Evolutionary conservation across 2,888 invertebrate genomes (phyloP).

Genomic region (Anticlea derivata): DNA sequence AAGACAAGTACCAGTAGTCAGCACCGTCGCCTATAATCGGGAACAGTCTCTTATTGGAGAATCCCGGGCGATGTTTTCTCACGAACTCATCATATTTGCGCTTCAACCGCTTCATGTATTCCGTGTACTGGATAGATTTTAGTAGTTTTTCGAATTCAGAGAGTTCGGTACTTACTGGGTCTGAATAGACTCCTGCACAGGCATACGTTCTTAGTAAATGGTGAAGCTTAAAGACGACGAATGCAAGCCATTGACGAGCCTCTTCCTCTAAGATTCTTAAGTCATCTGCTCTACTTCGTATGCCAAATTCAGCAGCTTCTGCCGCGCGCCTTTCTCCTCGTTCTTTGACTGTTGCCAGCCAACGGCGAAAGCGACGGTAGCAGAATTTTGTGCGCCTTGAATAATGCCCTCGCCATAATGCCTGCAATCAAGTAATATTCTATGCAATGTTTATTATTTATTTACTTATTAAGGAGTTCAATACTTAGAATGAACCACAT

Average conservation of each 20-base stretch:
- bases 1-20: slow-evolving; percentile 78
- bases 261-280: slow-evolving; percentile 71
- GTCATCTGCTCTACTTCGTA: slow-evolving; percentile 70
- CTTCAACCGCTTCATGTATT: slow-evolving; percentile 71
- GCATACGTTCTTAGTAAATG: slow-evolving; percentile 69
- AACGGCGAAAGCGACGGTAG: slow-evolving; percentile 68
- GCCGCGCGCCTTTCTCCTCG: slow-evolving; percentile 67
- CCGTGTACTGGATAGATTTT: slow-evolving; percentile 70
- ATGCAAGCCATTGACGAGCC: slow-evolving; percentile 74
- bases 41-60: slow-evolving; percentile 71
- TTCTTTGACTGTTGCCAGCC: slow-evolving; percentile 67
- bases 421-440: slow-evolving; percentile 42
- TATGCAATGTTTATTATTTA: no score
- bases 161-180: slow-evolving; percentile 58
- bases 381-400: slow-evolving; percentile 71
- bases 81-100: slow-evolving; percentile 74
- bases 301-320: slow-evolving; percentile 69
- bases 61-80: slow-evolving; percentile 67
- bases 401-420: slow-evolving; percentile 70
- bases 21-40: slow-evolving; percentile 75
- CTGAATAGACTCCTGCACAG: slow-evolving; percentile 70
- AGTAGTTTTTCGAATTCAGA: slow-evolving; percentile 73
- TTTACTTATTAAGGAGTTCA: no score
- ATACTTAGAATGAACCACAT: no score
- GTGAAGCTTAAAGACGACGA: slow-evolving; percentile 74